phyloP scores from a whole-genome alignment of 2,113 vertebrate species.

The Rafetus swinhoei region DNA sequence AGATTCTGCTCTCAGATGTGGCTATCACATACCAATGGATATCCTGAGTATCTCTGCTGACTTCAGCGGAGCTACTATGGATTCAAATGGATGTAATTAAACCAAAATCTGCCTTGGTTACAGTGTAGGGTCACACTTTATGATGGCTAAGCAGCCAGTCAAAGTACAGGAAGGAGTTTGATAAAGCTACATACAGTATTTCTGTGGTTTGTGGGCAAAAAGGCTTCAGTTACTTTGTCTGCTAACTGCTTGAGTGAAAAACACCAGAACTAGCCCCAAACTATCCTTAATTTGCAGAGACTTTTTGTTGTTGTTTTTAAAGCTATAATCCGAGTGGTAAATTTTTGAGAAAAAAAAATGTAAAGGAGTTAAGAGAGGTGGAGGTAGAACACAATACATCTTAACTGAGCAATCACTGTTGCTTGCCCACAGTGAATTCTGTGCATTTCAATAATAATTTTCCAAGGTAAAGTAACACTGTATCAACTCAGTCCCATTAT shows the following conservation, averaged over 20 bases:
- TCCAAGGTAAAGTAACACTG: neutral
- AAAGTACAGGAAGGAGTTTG: constrained; percentile 25
- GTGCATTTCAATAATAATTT: neutral
- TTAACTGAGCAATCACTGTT: neutral
- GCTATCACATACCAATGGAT: neutral
- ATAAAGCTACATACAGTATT: neutral
- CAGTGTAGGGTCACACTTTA: neutral
- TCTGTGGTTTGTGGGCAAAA: constrained; percentile 65
- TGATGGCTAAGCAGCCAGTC: neutral
- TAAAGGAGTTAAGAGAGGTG: neutral
- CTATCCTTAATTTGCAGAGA: neutral
- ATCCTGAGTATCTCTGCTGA: neutral
- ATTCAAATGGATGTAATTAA: fast-evolving
- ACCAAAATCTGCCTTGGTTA: neutral
- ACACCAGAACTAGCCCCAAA: neutral
- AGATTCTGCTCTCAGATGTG: neutral
- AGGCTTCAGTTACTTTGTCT: constrained; percentile 45
- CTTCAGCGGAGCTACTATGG: fast-evolving
- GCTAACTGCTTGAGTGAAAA: constrained; percentile 53
- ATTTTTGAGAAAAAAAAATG: neutral
- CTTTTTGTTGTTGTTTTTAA: neutral
- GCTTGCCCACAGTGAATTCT: neutral
- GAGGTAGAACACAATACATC: neutral
- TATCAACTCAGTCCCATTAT: neutral
- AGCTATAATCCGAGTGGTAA: fast-evolving